Evolutionary conservation across 2,888 invertebrate species (phyloP).

Genomic region (Ethmia dodecea): DNA sequence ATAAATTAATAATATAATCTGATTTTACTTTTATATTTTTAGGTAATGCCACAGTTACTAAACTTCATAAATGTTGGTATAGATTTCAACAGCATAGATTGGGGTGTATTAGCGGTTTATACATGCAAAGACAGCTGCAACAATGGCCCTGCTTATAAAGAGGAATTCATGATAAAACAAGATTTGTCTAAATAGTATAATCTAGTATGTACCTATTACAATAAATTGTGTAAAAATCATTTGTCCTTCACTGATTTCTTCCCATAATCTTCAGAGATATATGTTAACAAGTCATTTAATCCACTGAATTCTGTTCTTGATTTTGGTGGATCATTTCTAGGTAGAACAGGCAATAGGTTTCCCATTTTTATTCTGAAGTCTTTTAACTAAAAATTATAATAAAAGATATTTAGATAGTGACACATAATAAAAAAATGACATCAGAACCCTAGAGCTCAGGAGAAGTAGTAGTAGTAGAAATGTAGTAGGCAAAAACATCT

Average conservation of each 20-base stretch:
- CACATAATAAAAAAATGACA: too few species aligned
- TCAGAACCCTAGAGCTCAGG: too few species aligned
- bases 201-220: not conserved
- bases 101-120: conserved; percentile 92
- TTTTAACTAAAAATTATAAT: conserved; percentile 79
- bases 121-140: conserved; percentile 90
- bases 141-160: conserved; percentile 80
- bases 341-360: conserved; percentile 83
- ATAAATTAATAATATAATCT: too few species aligned
- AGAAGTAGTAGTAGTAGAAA: too few species aligned
- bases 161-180: conserved; percentile 91
- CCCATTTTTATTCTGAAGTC: conserved; percentile 92
- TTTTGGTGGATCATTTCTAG: conserved; percentile 86
- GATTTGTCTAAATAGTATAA: conserved; percentile 74
- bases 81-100: conserved; percentile 84
- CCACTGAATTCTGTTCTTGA: conserved; percentile 93
- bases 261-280: conserved; percentile 80
- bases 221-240: conserved; percentile 20
- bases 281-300: conserved; percentile 89
- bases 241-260: conserved; percentile 38
- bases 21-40: too few species aligned
- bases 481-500: too few species aligned
- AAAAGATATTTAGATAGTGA: not conserved
- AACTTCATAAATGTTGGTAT: conserved; percentile 82
- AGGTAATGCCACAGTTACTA: conserved; percentile 85